Base-by-base conservation (phyloP, 2,797 vertebrate species). In the Crocodylus rhombifer region DNA sequence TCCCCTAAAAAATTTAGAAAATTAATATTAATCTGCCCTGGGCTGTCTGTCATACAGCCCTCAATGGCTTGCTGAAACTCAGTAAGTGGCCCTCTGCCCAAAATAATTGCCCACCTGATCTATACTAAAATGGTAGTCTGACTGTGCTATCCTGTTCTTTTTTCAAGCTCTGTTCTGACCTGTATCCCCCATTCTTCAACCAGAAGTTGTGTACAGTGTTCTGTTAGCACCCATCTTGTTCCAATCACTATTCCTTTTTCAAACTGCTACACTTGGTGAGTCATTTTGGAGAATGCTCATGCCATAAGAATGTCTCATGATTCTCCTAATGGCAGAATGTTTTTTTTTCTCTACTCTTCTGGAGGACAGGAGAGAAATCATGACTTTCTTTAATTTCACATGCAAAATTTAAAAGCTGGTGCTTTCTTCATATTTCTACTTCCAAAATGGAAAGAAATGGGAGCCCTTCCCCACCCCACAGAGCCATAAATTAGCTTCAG, bases 281-380 rank as follows among this genome's bases (percentile, higher is more conserved):
- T 25, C 0, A 0, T 51, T 86, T 30, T 61, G 3, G 8, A 56
- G 28, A 89, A 33, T 0, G 0, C 2, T 3, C n/a, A 18, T 10
- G 57, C 5, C 63, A 23, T 12, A 20, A 4, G 4, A 36, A 86
- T 9, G 25, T 25, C 61, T 82, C 71, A 58, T 17, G 33, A 73
- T 21, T 82, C 56, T 51, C 4, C 21, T 51, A 92, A 89, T 60
- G 3, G 21, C 57, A 61, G 33, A 82, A 88, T 78, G 14, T 4
- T 87, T 69, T 77, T 77, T 91, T 51, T 51, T 10, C 42, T 51
- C 42, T 51, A 51, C 42, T 51, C 42, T 51, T 61, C 25, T 73
- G 14, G n/a, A 84, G 82, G 82, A 85, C 26, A 86, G 82, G 84
- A 85, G 30, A 83, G 30, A 5, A 4, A 82, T 76, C 13, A 26